phyloP scores from a whole-genome alignment of 2,797 vertebrate species.

The Hipposideros larvatus region DNA sequence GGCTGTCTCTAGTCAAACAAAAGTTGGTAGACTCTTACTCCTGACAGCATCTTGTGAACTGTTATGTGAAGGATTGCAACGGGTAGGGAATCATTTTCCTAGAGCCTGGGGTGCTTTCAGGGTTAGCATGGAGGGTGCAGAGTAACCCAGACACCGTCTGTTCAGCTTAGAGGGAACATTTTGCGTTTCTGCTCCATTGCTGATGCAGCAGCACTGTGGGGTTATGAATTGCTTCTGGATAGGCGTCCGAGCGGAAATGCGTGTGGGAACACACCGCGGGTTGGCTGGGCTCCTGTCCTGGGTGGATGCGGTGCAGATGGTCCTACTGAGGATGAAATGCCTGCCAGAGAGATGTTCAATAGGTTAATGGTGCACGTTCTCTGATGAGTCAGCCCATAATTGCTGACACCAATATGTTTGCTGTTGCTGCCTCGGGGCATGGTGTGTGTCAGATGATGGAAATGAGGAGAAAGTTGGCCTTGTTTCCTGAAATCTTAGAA shows the following conservation, averaged over 20 bases:
- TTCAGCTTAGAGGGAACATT: background rate
- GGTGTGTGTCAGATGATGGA: conserved; percentile 70
- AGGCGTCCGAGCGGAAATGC: background rate
- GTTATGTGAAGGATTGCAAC: too few relatives aligned
- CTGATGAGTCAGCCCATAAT: conserved; percentile 73
- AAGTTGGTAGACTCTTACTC: background rate
- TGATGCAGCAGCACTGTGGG: rapidly evolving
- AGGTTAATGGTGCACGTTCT: conserved; percentile 67
- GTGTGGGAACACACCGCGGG: background rate
- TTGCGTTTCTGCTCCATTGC: background rate
- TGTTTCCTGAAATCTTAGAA: conserved; percentile 58
- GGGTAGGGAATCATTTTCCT: background rate
- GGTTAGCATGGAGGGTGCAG: background rate
- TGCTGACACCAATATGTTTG: conserved; percentile 69
- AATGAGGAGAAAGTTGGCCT: conserved; percentile 27
- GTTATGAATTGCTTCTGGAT: background rate
- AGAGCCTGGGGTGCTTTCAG: background rate
- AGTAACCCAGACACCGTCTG: background rate
- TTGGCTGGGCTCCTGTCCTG: background rate
- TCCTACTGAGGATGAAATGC: conserved; percentile 70
- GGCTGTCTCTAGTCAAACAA: background rate
- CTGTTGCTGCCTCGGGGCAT: conserved; percentile 17
- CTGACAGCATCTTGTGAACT: background rate
- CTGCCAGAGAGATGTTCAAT: conserved; percentile 57
- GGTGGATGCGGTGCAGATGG: conserved; percentile 19